A percentile compares a stretch with the other conserved stretches of the same genome.
Conservation (phyloP, 1,140 invertebrate genomes). For the Lordiphosa collinella region DNA sequence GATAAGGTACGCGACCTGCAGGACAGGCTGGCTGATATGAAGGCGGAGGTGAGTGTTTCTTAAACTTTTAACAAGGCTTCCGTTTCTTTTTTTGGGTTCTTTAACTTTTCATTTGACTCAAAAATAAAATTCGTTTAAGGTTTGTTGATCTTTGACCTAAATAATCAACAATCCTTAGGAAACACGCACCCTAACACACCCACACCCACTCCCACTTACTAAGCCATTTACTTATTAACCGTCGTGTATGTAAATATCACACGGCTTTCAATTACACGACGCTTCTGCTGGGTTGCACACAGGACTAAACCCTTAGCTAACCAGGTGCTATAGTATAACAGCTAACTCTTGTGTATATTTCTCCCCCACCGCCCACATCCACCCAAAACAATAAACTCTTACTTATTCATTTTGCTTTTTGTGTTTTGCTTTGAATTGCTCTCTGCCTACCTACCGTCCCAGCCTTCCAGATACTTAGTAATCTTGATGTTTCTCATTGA, state of each 20-base stretch:
- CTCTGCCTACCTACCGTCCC: no score
- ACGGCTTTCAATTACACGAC: conserved; percentile 8
- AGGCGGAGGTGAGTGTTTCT: conserved; percentile 88
- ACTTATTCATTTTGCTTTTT: conserved; percentile 5
- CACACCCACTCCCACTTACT: conserved; percentile 7
- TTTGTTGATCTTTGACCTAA: neutral
- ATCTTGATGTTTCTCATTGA: conserved; percentile 71
- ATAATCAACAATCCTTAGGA: neutral
- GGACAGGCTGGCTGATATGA: conserved; percentile 93
- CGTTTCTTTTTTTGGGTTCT: conserved; percentile 24
- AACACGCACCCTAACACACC: conserved; percentile 1
- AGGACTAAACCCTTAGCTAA: conserved; percentile 2
- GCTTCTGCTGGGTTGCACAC: conserved; percentile 14
- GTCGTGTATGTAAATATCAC: conserved; percentile 19
- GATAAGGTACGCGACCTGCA: conserved; percentile 92
- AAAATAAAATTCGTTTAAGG: conserved; percentile 5
- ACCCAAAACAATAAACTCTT: neutral
- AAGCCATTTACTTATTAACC: conserved; percentile 8
- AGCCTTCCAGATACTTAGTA: conserved; percentile 22
- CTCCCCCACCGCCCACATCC: conserved; percentile 2
- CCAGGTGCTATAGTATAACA: neutral
- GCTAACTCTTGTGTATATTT: conserved; percentile 1
- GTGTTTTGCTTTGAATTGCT: conserved; percentile 1
- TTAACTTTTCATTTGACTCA: neutral
- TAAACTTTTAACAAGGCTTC: conserved; percentile 1